Conservation (phyloP, 2,888 invertebrate genomes). For the Hofmannophila pseudospretella region DNA sequence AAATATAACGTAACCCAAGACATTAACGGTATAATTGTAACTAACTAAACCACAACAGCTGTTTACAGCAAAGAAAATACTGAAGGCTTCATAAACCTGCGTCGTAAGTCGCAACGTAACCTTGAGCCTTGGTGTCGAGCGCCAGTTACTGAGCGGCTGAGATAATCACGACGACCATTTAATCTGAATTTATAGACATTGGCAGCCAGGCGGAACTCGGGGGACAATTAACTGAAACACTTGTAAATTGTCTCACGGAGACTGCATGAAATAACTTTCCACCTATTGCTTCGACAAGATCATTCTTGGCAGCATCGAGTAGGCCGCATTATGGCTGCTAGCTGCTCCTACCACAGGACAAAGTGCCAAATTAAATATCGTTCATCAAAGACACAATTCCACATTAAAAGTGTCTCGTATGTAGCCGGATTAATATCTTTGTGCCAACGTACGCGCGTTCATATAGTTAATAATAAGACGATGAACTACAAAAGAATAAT, state of each 20-base stretch:
- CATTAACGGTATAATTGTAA: slow-evolving; percentile 28
- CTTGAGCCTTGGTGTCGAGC: slow-evolving; percentile 38
- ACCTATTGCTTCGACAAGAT: slow-evolving; percentile 16
- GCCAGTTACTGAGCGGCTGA: slow-evolving; percentile 26
- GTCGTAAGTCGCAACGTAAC: too few species aligned
- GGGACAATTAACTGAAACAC: slow-evolving; percentile 53
- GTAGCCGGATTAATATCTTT: slow-evolving; percentile 6
- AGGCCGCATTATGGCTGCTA: slow-evolving; percentile 26
- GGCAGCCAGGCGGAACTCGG: slow-evolving; percentile 47
- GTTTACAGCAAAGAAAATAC: slow-evolving; percentile 17
- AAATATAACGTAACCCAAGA: slow-evolving; percentile 19
- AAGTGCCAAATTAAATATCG: slow-evolving; percentile 50
- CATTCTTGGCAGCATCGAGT: slow-evolving; percentile 43
- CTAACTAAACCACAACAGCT: slow-evolving; percentile 19
- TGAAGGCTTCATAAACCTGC: slow-evolving; percentile 19
- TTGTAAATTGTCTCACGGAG: slow-evolving; percentile 56
- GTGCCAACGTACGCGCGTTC: slow-evolving; percentile 3
- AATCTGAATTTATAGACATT: slow-evolving; percentile 62
- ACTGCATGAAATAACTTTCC: slow-evolving; percentile 55
- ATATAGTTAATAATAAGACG: slow-evolving; percentile 7
- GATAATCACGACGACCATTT: slow-evolving; percentile 43
- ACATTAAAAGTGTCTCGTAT: slow-evolving; percentile 13
- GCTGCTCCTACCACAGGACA: slow-evolving; percentile 25
- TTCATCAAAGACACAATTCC: slow-evolving; percentile 13
- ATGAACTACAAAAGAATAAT: slow-evolving; percentile 6